Evolutionary conservation across 2,888 invertebrate species (phyloP).

Genomic region (Diarsia dahlii): DNA sequence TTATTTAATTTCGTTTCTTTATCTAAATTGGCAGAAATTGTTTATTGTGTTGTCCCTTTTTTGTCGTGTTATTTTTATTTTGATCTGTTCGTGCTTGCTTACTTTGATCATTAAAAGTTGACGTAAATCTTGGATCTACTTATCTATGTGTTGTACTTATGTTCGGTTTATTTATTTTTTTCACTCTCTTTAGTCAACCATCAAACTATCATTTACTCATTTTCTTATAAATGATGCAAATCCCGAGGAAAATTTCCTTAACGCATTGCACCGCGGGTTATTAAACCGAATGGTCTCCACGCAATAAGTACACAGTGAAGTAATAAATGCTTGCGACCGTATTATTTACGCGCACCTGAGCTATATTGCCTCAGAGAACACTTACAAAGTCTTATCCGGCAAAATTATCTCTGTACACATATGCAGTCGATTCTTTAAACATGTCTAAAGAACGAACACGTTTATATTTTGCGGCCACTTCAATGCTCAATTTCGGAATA

Average conservation of each 20-base stretch:
- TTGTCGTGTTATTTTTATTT: not conserved
- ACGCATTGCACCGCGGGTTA: slow-evolving; percentile 17
- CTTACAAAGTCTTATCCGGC: slow-evolving; percentile 54
- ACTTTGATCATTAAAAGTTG: slow-evolving; percentile 2
- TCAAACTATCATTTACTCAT: not conserved
- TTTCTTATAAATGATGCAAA: not conserved
- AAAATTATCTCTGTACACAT: slow-evolving; percentile 56
- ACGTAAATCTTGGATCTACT: slow-evolving; percentile 1
- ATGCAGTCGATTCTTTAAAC: slow-evolving; percentile 19
- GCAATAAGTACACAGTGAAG: slow-evolving; percentile 54
- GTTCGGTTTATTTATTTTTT: not conserved
- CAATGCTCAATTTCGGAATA: not conserved
- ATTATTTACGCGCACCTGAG: slow-evolving; percentile 60
- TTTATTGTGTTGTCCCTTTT: slow-evolving; percentile 5
- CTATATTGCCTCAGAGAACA: slow-evolving; percentile 62
- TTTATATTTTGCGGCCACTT: slow-evolving; percentile 3
- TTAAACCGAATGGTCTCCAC: slow-evolving; percentile 39
- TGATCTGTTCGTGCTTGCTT: not conserved
- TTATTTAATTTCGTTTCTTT: slow-evolving; percentile 19
- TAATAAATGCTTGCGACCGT: slow-evolving; percentile 53
- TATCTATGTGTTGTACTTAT: not conserved
- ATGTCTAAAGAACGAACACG: slow-evolving; percentile 6
- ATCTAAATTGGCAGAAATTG: not conserved
- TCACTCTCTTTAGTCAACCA: not conserved
- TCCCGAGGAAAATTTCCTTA: slow-evolving; percentile 4